Evolutionary conservation across 2,797 vertebrate species (phyloP), one percentile per base, ranked within the genome.

Genomic region (Oreonectes daqikongensis): DNA sequence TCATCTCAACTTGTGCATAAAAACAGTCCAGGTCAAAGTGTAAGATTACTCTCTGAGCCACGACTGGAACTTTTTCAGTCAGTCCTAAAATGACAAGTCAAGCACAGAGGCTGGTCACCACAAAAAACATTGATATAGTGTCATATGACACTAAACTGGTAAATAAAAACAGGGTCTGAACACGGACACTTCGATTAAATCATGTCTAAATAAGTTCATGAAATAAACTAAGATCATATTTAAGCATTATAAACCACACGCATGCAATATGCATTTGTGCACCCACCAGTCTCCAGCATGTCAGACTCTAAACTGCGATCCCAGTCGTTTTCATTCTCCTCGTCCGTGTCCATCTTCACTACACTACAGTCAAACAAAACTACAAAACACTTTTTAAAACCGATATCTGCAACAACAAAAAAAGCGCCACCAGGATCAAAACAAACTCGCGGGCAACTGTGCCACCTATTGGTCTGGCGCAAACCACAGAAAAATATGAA

Each of bases 1-100:
- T 92, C 95, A 95, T 98, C 87, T 98, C 97, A 75, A 98, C 95
- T 85, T 98, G 96, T 0, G 96, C 96, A 11, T 98, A 98, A 86
- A 95, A 98, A 81, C 96, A 98, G 81, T 98, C 96, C 88, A 98
- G 72, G 85, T 98, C 96, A 75, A 97, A 82, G 65, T 98, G 96
- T 9, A 95, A 80, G 55, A 98, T 89, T 52, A 97, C 91, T 83
- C 91, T 90, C 17, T 81, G 60, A 18, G 59, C 35, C 17, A 11
- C 11, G 24, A 28, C 55, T 22, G 42, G 20, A 38, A 35, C 1
- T 18, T 24, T 18, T 2, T 24, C 46, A 28, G 6, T 17, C 11
- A 18, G 8, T 18, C 48, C 73, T 79, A 64, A 76, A 77, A 78
- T 11, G 0, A 38, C 1, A 50, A 28, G 12, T 3, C 9, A 40